Base-by-base conservation (phyloP, 1,140 invertebrate genomes). In the Drosophila elegans region DNA sequence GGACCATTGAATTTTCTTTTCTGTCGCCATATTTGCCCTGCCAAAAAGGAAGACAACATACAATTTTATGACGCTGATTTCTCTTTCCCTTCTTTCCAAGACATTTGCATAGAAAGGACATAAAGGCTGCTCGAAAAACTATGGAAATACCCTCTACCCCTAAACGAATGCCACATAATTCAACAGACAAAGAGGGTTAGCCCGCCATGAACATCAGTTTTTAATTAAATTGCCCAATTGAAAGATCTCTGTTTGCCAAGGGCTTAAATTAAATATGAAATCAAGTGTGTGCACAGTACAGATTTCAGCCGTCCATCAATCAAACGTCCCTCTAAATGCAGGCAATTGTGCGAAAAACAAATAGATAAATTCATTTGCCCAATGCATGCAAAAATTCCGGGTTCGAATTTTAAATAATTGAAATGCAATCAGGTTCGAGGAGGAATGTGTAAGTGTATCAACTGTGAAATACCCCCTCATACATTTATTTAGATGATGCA, bases 11-110 rank as follows among this genome's bases (percentile, higher is more conserved):
- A 72, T 89, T 67, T 74, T 86, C 59, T 39, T 77, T 61, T 63
- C 71, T 82, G 83, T 88, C 83, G 83, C 83, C 83, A 88, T 88
- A 80, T 86, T 86, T 75, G 82, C 53, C 76, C 71, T 82, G 83
- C 75, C 62, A 79, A 74, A 64, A 74, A 77, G 67, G 53, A 78
- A 88, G 83, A 88, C 72, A 83, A 60, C 83, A 77, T 67, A 89
- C 80, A 83, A 67, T 83, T 88, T 88, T 88, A 88, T 89, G 86
- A 80, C 81, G 67, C 79, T 79, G 85, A 82, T 86, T 78, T 69
- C 63, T n/a, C 63, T 11, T 16, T 25, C 44, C 42, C 27, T 16
- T 10, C 7, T 0, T 25, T 25, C 48, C 2, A n/a, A 42, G 48
- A 46, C 59, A 84, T 84, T 86, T 86, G 83, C 83, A 86, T 86